phyloP scores from a whole-genome alignment of 1,140 invertebrate genomes.

The Lepidurus arcticus region DNA sequence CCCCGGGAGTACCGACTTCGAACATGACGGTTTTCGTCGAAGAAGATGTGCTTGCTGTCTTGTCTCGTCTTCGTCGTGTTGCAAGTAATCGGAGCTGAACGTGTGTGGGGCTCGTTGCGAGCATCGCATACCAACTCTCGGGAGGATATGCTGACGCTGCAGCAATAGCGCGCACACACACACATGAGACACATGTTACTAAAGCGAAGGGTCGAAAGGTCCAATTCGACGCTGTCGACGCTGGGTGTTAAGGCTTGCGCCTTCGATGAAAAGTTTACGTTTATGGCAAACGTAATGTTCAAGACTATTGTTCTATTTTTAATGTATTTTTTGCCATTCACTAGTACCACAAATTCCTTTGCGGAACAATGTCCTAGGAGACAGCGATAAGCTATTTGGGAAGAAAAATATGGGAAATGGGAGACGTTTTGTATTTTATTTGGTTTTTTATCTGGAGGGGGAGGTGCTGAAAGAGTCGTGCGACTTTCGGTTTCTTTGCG shows the following conservation, averaged over 20 bases:
- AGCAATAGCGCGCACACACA: neutral
- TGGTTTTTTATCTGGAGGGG: neutral
- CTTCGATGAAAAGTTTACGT: too few relatives aligned
- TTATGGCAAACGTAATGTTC: too few relatives aligned
- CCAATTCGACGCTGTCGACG: too few relatives aligned
- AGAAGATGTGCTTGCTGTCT: neutral
- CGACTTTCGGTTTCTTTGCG: neutral
- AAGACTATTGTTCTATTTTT: too few relatives aligned
- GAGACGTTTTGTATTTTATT: neutral
- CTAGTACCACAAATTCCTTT: too few relatives aligned
- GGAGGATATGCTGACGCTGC: neutral
- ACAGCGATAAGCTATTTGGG: too few relatives aligned
- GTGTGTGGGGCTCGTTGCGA: neutral
- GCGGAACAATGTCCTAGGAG: too few relatives aligned
- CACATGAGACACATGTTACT: neutral
- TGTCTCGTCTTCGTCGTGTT: constrained; percentile 2
- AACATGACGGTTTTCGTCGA: neutral
- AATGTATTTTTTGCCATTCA: too few relatives aligned
- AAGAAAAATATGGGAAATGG: too few relatives aligned
- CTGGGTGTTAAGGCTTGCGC: too few relatives aligned
- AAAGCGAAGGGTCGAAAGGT: too few relatives aligned
- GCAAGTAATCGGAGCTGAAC: constrained; percentile 11
- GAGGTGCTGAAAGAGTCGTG: neutral
- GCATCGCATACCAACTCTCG: constrained; percentile 13
- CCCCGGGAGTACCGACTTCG: constrained; percentile 2